Evolutionary conservation across 2,888 invertebrate genomes (phyloP).

Genomic region (Andrena camellia): DNA sequence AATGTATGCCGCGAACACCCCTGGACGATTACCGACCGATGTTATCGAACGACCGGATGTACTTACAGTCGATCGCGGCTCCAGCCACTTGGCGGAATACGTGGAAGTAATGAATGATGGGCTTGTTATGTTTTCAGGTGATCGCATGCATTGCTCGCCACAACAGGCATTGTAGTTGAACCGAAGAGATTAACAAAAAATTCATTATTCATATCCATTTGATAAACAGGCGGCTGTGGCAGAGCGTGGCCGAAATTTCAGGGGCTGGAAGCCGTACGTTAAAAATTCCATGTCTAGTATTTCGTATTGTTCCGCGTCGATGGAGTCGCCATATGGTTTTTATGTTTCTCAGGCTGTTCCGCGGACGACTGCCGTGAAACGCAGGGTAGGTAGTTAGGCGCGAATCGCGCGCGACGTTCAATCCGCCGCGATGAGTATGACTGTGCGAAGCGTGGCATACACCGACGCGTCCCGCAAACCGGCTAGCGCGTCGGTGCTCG

Average conservation of each 20-base stretch:
- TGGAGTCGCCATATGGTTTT: neutral
- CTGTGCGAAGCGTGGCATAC: constrained; percentile 39
- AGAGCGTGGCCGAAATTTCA: too few relatives aligned
- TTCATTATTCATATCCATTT: too few relatives aligned
- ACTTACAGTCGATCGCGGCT: constrained; percentile 7
- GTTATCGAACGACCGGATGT: constrained; percentile 36
- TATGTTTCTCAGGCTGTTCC: neutral
- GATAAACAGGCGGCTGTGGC: too few relatives aligned
- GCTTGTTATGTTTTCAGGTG: neutral
- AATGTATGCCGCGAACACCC: constrained; percentile 34
- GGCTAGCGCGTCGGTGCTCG: constrained; percentile 64
- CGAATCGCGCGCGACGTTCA: constrained; percentile 16
- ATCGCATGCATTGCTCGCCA: neutral
- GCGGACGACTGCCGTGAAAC: constrained; percentile 2
- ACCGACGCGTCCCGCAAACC: constrained; percentile 66
- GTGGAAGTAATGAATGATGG: neutral
- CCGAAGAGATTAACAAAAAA: too few relatives aligned
- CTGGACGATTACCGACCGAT: constrained; percentile 25
- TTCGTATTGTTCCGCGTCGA: neutral
- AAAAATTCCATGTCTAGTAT: too few relatives aligned
- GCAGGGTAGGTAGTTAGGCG: constrained; percentile 6
- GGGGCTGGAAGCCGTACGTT: too few relatives aligned
- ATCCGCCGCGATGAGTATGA: constrained; percentile 40
- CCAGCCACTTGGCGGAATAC: neutral
- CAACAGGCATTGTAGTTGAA: neutral